Evolutionary conservation across 2,113 vertebrate genomes (phyloP).

Genomic region (Copsychus sechellarum): DNA sequence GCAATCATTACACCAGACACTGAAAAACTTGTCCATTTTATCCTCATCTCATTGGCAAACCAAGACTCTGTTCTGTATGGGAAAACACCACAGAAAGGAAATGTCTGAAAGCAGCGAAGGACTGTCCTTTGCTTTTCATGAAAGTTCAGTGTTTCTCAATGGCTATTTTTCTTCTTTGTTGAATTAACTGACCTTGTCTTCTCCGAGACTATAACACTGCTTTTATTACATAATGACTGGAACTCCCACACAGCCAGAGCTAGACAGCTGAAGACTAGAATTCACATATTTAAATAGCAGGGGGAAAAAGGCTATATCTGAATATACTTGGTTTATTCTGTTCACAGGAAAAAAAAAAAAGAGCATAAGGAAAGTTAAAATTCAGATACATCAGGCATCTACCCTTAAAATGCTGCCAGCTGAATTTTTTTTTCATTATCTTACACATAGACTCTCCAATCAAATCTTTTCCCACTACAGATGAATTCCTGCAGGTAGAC

Average conservation of each 20-base stretch:
- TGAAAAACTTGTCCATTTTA: not conserved
- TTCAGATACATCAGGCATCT: not conserved
- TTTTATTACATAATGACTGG: not conserved
- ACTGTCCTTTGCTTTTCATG: not conserved
- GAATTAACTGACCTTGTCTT: not conserved
- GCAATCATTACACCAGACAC: not conserved
- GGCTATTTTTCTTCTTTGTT: not conserved
- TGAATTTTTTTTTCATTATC: not conserved
- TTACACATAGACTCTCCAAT: not conserved
- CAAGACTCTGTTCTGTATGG: not conserved
- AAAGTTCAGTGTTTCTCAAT: not conserved
- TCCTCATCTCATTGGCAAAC: not conserved
- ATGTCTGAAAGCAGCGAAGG: not conserved
- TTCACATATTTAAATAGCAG: not conserved
- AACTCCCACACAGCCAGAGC: not conserved
- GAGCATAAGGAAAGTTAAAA: not conserved
- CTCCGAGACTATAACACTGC: not conserved
- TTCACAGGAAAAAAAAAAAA: not conserved
- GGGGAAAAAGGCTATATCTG: accelerated
- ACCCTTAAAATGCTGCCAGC: not conserved
- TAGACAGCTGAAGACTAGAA: not conserved
- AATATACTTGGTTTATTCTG: not conserved
- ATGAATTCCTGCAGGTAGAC: not conserved
- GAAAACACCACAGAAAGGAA: slow-evolving; percentile 1
- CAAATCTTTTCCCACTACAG: not conserved